A percentile compares a stretch with the other conserved stretches of the same genome.
phyloP scores from a whole-genome alignment of 2,797 vertebrate genomes.

The Phrynocephalus vlangalii region DNA sequence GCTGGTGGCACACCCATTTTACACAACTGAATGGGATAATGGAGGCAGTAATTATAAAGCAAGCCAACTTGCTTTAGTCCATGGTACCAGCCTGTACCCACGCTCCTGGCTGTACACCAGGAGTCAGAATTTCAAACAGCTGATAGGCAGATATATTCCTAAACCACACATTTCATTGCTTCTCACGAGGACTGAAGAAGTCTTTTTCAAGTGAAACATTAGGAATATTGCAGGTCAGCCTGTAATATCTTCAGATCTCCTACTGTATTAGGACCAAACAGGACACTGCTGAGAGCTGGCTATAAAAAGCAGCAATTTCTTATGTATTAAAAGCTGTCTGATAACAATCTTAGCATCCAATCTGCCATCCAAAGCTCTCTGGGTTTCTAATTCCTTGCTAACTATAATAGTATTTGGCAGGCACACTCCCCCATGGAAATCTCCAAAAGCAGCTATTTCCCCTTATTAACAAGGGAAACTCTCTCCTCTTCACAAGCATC shows the following conservation, averaged over 20 bases:
- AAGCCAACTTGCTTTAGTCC: neutral
- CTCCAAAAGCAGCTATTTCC: too few relatives aligned
- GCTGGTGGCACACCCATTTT: slow-evolving; percentile 1
- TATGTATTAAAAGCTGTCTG: too few relatives aligned
- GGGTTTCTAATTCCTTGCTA: too few relatives aligned
- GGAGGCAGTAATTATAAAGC: neutral
- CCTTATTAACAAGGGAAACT: too few relatives aligned
- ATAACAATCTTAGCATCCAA: too few relatives aligned
- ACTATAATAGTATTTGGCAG: too few relatives aligned
- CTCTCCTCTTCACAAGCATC: too few relatives aligned
- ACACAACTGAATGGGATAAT: neutral
- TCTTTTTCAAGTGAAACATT: neutral
- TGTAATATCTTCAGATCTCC: neutral
- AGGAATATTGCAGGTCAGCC: too few relatives aligned
- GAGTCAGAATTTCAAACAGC: neutral
- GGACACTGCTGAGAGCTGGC: too few relatives aligned
- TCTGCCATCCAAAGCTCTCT: too few relatives aligned
- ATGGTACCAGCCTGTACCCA: neutral
- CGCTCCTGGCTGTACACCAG: neutral
- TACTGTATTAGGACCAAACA: neutral
- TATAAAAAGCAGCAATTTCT: too few relatives aligned
- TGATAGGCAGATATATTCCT: neutral
- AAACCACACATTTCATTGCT: neutral
- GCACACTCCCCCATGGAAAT: too few relatives aligned
- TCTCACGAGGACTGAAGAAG: neutral